Evolutionary conservation across 2,113 vertebrate species (phyloP), one percentile per base, ranked within the genome.

Genomic region (Numida meleagris): DNA sequence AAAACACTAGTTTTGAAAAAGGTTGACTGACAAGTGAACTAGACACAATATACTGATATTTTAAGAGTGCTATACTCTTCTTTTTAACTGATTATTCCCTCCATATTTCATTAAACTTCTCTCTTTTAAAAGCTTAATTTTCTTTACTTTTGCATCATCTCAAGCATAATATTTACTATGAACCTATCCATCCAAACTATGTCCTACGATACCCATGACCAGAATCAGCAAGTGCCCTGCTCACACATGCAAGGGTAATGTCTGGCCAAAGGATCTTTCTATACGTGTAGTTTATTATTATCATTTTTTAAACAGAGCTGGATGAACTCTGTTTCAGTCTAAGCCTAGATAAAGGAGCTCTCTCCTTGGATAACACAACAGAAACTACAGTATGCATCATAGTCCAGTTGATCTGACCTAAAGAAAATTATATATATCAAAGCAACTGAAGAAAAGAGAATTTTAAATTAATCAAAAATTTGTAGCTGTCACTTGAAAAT

Each of bases 401-500:
- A 88, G 68, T 11, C 53, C 92, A 93, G 68, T 77, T 77, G 65
- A 80, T 86, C 7, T 18, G 14, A 91, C 58, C 61, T 48, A 10
- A 96, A 97, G 82, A 93, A 95, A 94, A 70, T 33, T 70, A 94
- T 55, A 88, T 10, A 36, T 65, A 97, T 95, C 73, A 96, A 94
- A 96, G 75, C 90, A 94, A 95, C 29, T 84, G 70, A 83, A 95
- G 89, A 96, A 96, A 87, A 82, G 51, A 94, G 91, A 94, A 93
- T 94, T 97, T 95, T 94, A 97, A 97, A 97, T 97, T 97, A 98
- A 97, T 97, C 89, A 97, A 97, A 98, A 98, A 98, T 98, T 98
- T 98, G 97, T 98, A 97, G 96, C 97, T 98, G 97, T 98, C 98
- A 98, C 95, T 98, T 95, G 82, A 93, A 91, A 97, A 97, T 23